Base-by-base conservation (phyloP, 2,113 vertebrate genomes). In the Trinectes maculatus region DNA sequence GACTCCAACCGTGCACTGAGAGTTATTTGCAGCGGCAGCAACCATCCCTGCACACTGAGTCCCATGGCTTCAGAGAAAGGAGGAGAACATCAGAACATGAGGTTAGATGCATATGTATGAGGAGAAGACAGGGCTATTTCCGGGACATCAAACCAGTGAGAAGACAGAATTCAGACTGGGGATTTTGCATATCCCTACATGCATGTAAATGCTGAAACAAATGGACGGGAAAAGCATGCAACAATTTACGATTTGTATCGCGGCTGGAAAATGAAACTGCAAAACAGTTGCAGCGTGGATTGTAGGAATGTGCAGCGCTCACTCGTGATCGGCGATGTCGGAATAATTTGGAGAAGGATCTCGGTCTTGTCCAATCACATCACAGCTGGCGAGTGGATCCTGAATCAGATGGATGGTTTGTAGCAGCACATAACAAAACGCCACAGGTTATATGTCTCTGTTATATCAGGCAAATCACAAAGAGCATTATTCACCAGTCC, bases 41-140 rank as follows among this genome's bases (percentile, higher is more conserved):
- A 98, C 94, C 87, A 95, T 94, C 83, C 95, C 98, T 61, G 97
- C 97, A 88, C 96, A 98, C 87, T 93, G 93, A 33, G 96, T 99
- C 88, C 97, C 97, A 52, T 98, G 98, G 92, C 97, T 99, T 90
- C 54, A 72, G 84, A 89, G 80, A 58, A 91, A 74, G 80, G 65
- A 77, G 56, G 75, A 79, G 77, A 83, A 81, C 65, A 79, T 74
- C 54, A 63, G 68, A 83, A 86, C 71, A 72, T 13, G 65, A 79
- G 69, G 67, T 77, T 63, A 67, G 70, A 82, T 90, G 81, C 85
- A 90, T 87, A 88, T 89, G 82, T 68, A 89, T 86, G 86, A 89
- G 77, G 71, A 55, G 62, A 57, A 82, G 71, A 77, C 3, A 8
- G 11, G 64, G 60, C 82, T 87, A 83, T 86, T 85, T 89, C 78